These are phyloP conservation scores for Corapipo altera DNA, from an alignment of 2,113 vertebrate species.

Conservation along the genomic window DNA sequence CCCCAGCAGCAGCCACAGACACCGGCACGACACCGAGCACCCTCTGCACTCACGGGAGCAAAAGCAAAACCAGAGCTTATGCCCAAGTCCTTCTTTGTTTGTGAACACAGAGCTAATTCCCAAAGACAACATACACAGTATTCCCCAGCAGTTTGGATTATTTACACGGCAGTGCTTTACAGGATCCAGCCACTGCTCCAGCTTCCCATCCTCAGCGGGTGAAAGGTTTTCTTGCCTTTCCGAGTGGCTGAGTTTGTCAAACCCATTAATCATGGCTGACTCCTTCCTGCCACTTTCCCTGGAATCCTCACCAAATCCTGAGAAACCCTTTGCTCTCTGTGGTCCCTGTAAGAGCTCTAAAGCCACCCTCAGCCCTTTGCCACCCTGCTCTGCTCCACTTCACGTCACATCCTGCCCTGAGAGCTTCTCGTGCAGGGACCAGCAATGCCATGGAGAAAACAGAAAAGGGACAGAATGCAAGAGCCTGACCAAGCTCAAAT, in stretches of 20 bases:
- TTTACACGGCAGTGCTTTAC: background rate
- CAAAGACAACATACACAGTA: background rate
- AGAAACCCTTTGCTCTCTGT: background rate
- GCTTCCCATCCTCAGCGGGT: background rate
- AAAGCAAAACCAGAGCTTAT: background rate
- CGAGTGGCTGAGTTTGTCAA: background rate
- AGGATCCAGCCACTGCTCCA: background rate
- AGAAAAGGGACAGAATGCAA: background rate
- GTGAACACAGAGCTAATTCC: background rate
- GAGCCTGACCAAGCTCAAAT: background rate
- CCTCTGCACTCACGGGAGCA: background rate
- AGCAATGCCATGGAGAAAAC: background rate
- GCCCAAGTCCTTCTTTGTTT: background rate
- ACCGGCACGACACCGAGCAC: accelerated
- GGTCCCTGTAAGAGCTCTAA: accelerated
- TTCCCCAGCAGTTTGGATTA: background rate
- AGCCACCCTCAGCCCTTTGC: background rate
- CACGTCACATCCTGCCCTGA: background rate
- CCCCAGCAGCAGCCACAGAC: background rate
- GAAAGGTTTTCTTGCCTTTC: background rate
- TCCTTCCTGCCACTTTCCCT: background rate
- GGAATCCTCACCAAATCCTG: background rate
- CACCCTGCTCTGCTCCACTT: background rate
- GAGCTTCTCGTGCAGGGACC: accelerated
- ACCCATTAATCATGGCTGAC: background rate